phyloP scores from a whole-genome alignment of 2,797 vertebrate genomes.

The Micropoecilia bifurca region DNA sequence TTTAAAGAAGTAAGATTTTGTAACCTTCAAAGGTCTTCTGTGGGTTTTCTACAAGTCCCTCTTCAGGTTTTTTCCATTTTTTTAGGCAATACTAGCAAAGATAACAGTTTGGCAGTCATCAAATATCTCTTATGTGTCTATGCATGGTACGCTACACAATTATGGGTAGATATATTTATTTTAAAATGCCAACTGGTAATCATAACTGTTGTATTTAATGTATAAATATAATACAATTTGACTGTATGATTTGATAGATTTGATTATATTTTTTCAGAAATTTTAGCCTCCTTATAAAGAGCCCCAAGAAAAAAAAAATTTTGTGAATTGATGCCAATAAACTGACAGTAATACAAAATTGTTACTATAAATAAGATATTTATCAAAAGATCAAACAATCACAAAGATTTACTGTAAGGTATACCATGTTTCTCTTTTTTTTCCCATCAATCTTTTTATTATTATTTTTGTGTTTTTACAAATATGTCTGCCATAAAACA shows the following conservation, averaged over 20 bases:
- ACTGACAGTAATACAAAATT: not conserved
- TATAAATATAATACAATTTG: not conserved
- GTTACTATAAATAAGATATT: not conserved
- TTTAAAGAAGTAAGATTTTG: not conserved
- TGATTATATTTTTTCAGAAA: not conserved
- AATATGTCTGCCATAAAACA: too few relatives aligned
- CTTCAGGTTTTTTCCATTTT: not conserved
- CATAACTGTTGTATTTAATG: not conserved
- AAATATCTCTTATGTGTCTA: not conserved
- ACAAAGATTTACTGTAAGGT: not conserved
- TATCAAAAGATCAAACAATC: not conserved
- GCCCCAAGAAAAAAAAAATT: not conserved
- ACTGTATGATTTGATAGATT: not conserved
- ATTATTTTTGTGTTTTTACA: too few relatives aligned
- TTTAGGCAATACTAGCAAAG: not conserved
- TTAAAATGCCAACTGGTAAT: too few relatives aligned
- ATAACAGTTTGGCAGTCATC: not conserved
- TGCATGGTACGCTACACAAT: not conserved
- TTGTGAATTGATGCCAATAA: not conserved
- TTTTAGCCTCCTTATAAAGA: not conserved
- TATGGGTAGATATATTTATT: not conserved
- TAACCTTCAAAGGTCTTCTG: not conserved
- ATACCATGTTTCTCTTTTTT: too few relatives aligned
- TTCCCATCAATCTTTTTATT: too few relatives aligned
- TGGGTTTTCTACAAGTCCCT: not conserved